phyloP scores from a whole-genome alignment of 2,888 invertebrate species.

The Crepidodera aurea region DNA sequence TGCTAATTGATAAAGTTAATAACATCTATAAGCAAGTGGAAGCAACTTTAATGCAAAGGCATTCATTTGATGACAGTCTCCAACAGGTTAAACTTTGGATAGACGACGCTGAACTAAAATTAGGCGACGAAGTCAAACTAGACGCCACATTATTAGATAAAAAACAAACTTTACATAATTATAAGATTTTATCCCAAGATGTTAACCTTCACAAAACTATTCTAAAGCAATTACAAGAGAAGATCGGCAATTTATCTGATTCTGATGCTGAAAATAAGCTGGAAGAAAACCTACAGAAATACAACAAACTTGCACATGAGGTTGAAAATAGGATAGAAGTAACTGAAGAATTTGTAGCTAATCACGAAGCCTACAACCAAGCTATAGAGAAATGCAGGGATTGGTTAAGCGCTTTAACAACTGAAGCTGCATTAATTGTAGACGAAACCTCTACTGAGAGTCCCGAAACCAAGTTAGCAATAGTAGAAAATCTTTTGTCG shows the following conservation, averaged over 20 bases:
- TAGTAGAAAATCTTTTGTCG: conserved; percentile 78
- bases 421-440: conserved; percentile 79
- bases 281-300: conserved; percentile 75
- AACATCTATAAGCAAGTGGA: conserved; percentile 87
- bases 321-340: conserved; percentile 72
- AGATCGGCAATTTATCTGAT: conserved; percentile 80
- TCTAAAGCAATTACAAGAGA: conserved; percentile 82
- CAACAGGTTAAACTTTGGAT: conserved; percentile 90
- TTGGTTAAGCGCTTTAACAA: conserved; percentile 80
- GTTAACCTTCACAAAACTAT: conserved; percentile 86
- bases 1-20: conserved; percentile 84
- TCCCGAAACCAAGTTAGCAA: conserved; percentile 76
- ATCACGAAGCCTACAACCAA: conserved; percentile 85
- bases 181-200: conserved; percentile 83
- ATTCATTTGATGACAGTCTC: conserved; percentile 92
- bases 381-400: conserved; percentile 84
- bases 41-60: conserved; percentile 86
- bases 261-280: conserved; percentile 80
- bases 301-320: conserved; percentile 72
- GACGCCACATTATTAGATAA: conserved; percentile 87
- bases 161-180: conserved; percentile 84
- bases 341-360: conserved; percentile 76
- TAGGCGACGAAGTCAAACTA: conserved; percentile 75
- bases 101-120: conserved; percentile 77
- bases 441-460: conserved; percentile 82